phyloP scores from a whole-genome alignment of 2,888 invertebrate genomes.

The Tricholauxania praeusta region DNA sequence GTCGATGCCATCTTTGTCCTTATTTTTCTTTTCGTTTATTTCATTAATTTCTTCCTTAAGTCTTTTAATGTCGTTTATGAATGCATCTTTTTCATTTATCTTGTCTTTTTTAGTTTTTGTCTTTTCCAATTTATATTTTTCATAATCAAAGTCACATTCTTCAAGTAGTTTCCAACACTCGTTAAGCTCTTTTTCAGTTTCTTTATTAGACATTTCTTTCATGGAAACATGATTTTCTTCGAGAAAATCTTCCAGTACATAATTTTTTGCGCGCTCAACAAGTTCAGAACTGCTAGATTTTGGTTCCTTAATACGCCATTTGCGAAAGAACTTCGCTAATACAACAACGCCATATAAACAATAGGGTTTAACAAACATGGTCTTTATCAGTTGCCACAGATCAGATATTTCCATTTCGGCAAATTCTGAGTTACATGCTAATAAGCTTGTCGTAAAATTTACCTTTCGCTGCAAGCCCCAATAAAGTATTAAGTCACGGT shows the following conservation, averaged over 20 bases:
- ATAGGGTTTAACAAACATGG: conserved; percentile 64
- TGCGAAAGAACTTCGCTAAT: conserved; percentile 64
- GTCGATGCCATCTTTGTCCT: conserved; percentile 1
- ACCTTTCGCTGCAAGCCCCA: conserved; percentile 63
- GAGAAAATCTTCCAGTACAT: conserved; percentile 71
- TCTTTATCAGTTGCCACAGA: conserved; percentile 63
- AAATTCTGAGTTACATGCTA: conserved; percentile 64
- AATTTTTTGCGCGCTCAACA: conserved; percentile 70
- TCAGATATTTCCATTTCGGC: conserved; percentile 58
- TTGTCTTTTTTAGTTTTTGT: conserved; percentile 56
- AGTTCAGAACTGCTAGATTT: conserved; percentile 53
- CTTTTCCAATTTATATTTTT: conserved; percentile 62
- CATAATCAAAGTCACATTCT: conserved; percentile 63
- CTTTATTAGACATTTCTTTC: conserved; percentile 63
- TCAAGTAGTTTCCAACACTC: conserved; percentile 61
- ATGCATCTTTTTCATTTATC: conserved; percentile 58
- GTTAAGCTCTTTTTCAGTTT: conserved; percentile 62
- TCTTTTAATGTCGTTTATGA: conserved; percentile 64
- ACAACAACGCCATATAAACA: conserved; percentile 66
- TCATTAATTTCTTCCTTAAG: conserved; percentile 63
- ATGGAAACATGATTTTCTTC: conserved; percentile 67
- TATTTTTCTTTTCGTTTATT: conserved; percentile 49
- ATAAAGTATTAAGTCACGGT: conserved; percentile 61
- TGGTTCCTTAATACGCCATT: conserved; percentile 59
- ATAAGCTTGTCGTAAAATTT: conserved; percentile 61